Evolutionary conservation across 2,888 invertebrate species (phyloP).

Genomic region (Lysandra bellargus): DNA sequence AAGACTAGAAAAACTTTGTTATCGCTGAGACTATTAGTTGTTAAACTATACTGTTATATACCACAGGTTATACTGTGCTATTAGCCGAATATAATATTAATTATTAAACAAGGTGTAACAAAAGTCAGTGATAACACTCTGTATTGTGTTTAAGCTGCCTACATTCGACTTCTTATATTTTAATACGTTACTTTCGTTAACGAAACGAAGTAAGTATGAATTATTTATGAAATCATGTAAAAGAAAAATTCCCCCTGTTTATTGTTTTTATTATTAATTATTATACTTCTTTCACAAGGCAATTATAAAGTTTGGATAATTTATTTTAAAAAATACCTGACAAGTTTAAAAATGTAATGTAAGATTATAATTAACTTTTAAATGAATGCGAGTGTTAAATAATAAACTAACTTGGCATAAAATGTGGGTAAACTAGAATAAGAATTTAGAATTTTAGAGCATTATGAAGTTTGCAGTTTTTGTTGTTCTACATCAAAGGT

Average conservation of each 20-base stretch:
- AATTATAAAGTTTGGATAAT: conserved; percentile 1
- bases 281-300: not conserved
- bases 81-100: too few relatives aligned
- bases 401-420: not conserved
- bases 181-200: not conserved
- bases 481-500: not conserved
- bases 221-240: not conserved
- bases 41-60: too few relatives aligned
- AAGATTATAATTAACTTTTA: not conserved
- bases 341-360: not conserved
- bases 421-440: not conserved
- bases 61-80: too few relatives aligned
- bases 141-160: too few relatives aligned
- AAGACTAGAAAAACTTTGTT: too few relatives aligned
- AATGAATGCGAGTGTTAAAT: not conserved
- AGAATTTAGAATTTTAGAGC: not conserved
- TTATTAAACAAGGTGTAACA: too few relatives aligned
- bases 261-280: not conserved
- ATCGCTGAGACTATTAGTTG: too few relatives aligned
- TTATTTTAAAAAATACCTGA: not conserved
- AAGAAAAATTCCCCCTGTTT: not conserved
- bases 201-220: not conserved
- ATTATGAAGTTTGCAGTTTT: not conserved
- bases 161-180: not conserved
- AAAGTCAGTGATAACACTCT: too few relatives aligned